Percentiles rank a stretch among this genome's conserved stretches.
phyloP scores from a whole-genome alignment of 2,113 vertebrate genomes.

The Tragelaphus strepsiceros region DNA sequence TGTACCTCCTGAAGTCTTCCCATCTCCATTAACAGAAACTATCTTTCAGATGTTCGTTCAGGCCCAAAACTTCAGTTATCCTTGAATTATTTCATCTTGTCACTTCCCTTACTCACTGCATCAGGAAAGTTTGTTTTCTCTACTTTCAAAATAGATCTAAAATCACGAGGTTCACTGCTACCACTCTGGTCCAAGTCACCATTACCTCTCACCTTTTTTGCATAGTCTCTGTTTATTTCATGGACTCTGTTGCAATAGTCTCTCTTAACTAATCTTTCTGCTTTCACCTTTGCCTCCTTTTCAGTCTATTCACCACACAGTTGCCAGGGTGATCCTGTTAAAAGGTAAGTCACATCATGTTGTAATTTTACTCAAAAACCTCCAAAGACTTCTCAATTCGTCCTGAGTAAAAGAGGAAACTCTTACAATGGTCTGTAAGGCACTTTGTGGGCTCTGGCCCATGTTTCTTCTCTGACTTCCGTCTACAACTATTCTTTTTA shows the following conservation, averaged over 20 bases:
- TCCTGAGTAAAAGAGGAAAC: neutral
- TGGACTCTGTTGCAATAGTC: neutral
- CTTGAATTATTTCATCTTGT: neutral
- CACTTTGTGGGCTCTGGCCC: neutral
- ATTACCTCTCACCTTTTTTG: neutral
- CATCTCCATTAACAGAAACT: neutral
- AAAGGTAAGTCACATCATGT: slow-evolving; percentile 5
- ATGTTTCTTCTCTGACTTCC: neutral
- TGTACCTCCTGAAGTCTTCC: neutral
- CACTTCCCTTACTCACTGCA: neutral
- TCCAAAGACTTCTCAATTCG: neutral
- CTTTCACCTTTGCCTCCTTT: slow-evolving; percentile 18
- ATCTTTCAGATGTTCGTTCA: neutral
- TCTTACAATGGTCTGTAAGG: neutral
- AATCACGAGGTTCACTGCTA: neutral
- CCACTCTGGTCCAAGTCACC: neutral
- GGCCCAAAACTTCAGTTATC: neutral
- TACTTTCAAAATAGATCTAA: slow-evolving; percentile 4
- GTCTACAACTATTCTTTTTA: neutral
- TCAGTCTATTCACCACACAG: neutral
- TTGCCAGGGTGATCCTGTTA: neutral
- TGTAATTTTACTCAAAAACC: neutral
- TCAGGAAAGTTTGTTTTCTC: neutral
- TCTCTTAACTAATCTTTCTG: neutral
- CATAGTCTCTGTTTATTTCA: neutral